Evolutionary conservation across 2,113 vertebrate species (phyloP).

Genomic region (Phyllopteryx taeniolatus): DNA sequence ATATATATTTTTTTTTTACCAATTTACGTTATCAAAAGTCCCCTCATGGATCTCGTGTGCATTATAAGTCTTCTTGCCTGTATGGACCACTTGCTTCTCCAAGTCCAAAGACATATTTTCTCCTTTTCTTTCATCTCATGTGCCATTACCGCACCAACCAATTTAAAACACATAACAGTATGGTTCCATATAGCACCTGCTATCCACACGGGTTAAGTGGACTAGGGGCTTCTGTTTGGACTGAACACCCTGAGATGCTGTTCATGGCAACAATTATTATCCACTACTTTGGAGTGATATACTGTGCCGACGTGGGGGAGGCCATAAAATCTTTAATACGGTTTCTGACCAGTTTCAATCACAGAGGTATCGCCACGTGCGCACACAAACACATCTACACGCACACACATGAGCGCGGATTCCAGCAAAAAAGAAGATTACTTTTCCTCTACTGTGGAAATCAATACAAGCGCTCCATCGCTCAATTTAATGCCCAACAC

Average conservation of each 20-base stretch:
- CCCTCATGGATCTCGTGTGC: no score
- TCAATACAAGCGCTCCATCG: slow-evolving; percentile 66
- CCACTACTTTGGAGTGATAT: slow-evolving; percentile 41
- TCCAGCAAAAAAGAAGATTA: slow-evolving; percentile 57
- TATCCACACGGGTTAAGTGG: slow-evolving; percentile 6
- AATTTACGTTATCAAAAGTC: no score
- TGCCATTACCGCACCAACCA: slow-evolving; percentile 40
- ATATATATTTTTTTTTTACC: no score
- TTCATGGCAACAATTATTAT: slow-evolving; percentile 39
- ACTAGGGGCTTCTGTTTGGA: slow-evolving; percentile 1
- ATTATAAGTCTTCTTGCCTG: no score
- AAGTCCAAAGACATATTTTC: no score
- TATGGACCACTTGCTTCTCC: no score
- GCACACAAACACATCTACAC: slow-evolving; percentile 11
- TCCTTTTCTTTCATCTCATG: slow-evolving; percentile 17
- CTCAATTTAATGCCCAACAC: slow-evolving; percentile 63
- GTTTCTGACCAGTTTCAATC: slow-evolving; percentile 56
- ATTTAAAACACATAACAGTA: slow-evolving; percentile 41
- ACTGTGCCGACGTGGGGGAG: slow-evolving; percentile 23
- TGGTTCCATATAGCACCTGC: slow-evolving; percentile 16
- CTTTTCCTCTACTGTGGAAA: slow-evolving; percentile 69
- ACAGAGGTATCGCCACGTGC: slow-evolving; percentile 11
- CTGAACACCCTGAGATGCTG: slow-evolving; percentile 10
- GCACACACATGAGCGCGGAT: slow-evolving; percentile 11
- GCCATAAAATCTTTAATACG: slow-evolving; percentile 45